Base-by-base conservation (phyloP, 2,888 invertebrate genomes). In the Lucinisca nassula region DNA sequence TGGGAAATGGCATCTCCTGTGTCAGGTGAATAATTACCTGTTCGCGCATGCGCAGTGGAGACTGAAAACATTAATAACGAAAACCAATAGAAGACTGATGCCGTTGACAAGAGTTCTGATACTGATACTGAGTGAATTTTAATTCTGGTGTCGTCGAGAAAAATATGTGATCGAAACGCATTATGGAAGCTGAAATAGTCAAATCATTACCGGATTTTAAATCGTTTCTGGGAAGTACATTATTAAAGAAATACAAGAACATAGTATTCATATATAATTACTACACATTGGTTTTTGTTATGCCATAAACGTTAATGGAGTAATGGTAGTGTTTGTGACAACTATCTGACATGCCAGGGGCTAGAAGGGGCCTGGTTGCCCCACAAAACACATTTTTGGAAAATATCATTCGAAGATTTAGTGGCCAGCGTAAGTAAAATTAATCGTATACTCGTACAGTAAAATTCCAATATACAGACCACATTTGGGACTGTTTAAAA, bases 341-440 rank as follows among this genome's bases (percentile, higher is more conserved):
- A 24, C 17, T 35, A 35, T 27, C 45, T 67, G 89, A 35, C 32
- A 96, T 96, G 96, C 96, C 95, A 12, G 95, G 95, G 27, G 95
- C 96, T 14, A 90, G 95, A 45, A 90, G 96, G 86, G 99, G 99
- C 97, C 98, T 99, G 96, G 99, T 99, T 96, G 99, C 99, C 97
- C 99, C 99, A 96, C 99, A 99, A 97, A 99, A 99, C 97, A 99
- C 99, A 96, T 99, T 99, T 97, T 97, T 99, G 96, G 99, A 99
- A 97, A 99, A 99, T 97, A 99, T 99, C 97, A 99, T 99, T 96
- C 97, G 99, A 96, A 98, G 99, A 96, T 99, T 99, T 96, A 99
- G 99, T 97, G 99, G 99, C 96, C 99, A 99, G 97, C 99, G 99
- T 99, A 97, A 98, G 99, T 98, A 78, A 24, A 51, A 27, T n/a